These are phyloP conservation scores for Cuculus canorus DNA, from an alignment of 2,797 vertebrate genomes.

Conservation along the genomic window DNA sequence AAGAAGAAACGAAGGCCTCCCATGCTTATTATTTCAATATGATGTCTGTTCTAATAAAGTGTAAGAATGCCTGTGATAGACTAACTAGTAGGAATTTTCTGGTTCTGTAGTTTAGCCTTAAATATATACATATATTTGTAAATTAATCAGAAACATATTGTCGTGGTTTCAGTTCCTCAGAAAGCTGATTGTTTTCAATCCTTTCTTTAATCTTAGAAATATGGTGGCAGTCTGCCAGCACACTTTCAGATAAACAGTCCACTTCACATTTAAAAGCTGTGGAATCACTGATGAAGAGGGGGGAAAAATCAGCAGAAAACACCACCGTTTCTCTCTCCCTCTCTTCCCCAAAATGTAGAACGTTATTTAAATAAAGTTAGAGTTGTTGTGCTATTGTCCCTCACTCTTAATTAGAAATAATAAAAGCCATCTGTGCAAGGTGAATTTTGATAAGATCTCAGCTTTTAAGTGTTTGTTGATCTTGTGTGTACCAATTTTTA, in stretches of 20 bases:
- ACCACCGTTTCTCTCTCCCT: neutral
- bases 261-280: slow-evolving; percentile 67
- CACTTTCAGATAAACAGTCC: slow-evolving; percentile 78
- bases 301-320: neutral
- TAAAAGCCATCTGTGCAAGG: slow-evolving; percentile 77
- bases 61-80: slow-evolving; percentile 74
- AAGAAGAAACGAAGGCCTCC: slow-evolving; percentile 76
- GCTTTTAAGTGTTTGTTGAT: slow-evolving; percentile 73
- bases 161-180: slow-evolving; percentile 69
- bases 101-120: slow-evolving; percentile 76
- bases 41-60: slow-evolving; percentile 82
- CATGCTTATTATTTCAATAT: slow-evolving; percentile 84
- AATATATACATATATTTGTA: slow-evolving; percentile 82
- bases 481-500: slow-evolving; percentile 64
- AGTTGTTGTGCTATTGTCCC: slow-evolving; percentile 64
- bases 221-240: slow-evolving; percentile 75
- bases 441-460: slow-evolving; percentile 76
- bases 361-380: slow-evolving; percentile 70
- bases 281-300: slow-evolving; percentile 60
- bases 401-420: slow-evolving; percentile 77
- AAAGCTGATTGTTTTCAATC: slow-evolving; percentile 78
- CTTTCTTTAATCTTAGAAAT: slow-evolving; percentile 81
- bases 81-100: slow-evolving; percentile 75
- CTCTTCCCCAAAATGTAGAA: slow-evolving; percentile 58
- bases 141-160: slow-evolving; percentile 83